Conservation (phyloP, 2,888 invertebrate species). For the Laspeyria flexula region DNA sequence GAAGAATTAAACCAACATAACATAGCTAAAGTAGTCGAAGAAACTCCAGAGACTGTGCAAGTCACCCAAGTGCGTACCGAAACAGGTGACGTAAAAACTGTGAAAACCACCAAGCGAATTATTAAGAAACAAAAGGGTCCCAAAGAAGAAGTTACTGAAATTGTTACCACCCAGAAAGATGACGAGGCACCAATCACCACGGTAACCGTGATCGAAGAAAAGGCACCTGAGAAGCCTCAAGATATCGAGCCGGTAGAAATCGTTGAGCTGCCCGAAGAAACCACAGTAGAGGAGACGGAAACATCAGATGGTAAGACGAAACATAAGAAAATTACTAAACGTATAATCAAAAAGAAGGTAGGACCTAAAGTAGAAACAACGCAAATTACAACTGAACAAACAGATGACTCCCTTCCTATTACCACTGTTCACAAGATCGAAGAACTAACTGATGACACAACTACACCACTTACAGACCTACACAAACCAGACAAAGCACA, state of each 20-base stretch:
- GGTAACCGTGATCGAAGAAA: conserved; percentile 24
- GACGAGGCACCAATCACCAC: conserved; percentile 47
- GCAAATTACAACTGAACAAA: conserved; percentile 33
- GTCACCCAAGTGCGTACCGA: conserved; percentile 13
- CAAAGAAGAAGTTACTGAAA: conserved; percentile 24
- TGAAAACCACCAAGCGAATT: conserved; percentile 49
- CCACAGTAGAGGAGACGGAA: conserved; percentile 10
- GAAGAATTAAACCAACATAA: conserved; percentile 25
- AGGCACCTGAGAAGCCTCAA: neutral
- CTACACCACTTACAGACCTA: conserved; percentile 24
- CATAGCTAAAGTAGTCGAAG: conserved; percentile 9
- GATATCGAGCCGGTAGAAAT: neutral
- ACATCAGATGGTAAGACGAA: conserved; percentile 28
- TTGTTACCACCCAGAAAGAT: conserved; percentile 59
- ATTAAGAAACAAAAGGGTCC: conserved; percentile 46
- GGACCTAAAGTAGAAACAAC: conserved; percentile 35
- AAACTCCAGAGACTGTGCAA: conserved; percentile 17
- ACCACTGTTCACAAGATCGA: conserved; percentile 48
- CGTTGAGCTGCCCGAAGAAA: neutral
- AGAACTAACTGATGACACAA: conserved; percentile 27
- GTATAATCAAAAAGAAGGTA: conserved; percentile 47
- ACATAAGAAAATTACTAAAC: conserved; percentile 49
- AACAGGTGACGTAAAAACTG: conserved; percentile 27
- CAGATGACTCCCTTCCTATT: conserved; percentile 36
- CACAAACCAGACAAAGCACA: conserved; percentile 36